These are phyloP conservation scores for Plemyria rubiginata DNA, from an alignment of 2,888 invertebrate genomes.

Conservation along the genomic window DNA sequence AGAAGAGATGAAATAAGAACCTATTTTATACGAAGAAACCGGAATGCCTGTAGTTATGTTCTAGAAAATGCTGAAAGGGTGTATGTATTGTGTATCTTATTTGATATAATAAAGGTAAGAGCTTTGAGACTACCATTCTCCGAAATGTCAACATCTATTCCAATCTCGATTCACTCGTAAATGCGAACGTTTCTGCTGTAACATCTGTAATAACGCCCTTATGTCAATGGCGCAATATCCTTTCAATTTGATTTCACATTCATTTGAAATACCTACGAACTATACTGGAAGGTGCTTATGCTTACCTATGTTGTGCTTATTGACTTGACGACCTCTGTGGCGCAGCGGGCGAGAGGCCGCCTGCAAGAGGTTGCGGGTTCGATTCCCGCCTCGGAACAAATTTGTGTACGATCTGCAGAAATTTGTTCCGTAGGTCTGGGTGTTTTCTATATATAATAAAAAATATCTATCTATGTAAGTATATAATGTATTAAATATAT, in stretches of 20 bases:
- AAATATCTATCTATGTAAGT: too few species aligned
- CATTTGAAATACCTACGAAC: constrained; percentile 13
- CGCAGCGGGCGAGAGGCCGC: too few species aligned
- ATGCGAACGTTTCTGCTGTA: constrained; percentile 6
- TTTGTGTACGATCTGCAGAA: too few species aligned
- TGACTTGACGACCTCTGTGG: too few species aligned
- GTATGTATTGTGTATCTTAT: not conserved
- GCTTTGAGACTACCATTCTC: constrained; percentile 1
- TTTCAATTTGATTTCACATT: constrained; percentile 17
- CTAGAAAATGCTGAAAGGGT: not conserved
- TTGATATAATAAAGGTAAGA: not conserved
- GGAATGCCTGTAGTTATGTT: not conserved
- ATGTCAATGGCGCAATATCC: constrained; percentile 19
- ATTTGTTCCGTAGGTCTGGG: too few species aligned
- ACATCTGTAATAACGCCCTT: constrained; percentile 3
- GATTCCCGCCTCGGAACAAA: too few species aligned
- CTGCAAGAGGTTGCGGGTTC: too few species aligned
- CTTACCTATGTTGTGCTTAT: not conserved
- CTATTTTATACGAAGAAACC: too few species aligned
- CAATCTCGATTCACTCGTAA: constrained; percentile 6
- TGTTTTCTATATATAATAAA: too few species aligned
- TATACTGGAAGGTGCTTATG: not conserved
- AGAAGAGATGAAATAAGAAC: too few species aligned
- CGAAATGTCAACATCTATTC: constrained; percentile 1
- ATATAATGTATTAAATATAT: too few species aligned